Conservation (phyloP, 2,113 vertebrate species). For the Dasyprocta punctata region DNA sequence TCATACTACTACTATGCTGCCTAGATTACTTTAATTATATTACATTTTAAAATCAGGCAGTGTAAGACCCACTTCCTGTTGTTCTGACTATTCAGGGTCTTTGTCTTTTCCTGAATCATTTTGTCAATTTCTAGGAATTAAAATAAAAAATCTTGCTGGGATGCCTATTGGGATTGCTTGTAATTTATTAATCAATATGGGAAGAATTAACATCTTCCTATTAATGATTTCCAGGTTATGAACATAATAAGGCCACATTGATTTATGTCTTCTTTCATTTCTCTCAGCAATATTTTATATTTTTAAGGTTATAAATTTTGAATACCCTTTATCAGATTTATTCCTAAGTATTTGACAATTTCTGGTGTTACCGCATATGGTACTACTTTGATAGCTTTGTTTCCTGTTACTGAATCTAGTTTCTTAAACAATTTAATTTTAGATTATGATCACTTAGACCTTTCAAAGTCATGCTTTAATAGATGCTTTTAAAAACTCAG, state of each 20-base stretch:
- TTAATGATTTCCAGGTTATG: background rate
- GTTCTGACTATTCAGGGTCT: background rate
- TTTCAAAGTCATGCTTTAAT: background rate
- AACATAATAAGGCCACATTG: background rate
- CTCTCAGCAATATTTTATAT: background rate
- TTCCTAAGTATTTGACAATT: background rate
- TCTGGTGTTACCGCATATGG: background rate
- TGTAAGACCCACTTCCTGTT: background rate
- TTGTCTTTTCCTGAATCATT: background rate
- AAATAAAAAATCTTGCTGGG: background rate
- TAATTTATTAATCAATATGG: background rate
- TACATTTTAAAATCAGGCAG: background rate
- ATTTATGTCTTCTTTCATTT: background rate
- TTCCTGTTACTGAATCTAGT: background rate
- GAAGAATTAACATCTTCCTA: background rate
- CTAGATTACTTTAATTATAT: background rate
- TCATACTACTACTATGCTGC: background rate
- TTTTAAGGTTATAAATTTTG: background rate
- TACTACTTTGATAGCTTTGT: background rate
- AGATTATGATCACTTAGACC: background rate
- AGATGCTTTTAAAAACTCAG: background rate
- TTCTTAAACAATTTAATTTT: constrained; percentile 10
- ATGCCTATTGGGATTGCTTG: background rate
- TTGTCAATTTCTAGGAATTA: background rate
- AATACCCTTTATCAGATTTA: background rate